A percentile compares a stretch with the other conserved stretches of the same genome.
These are phyloP conservation scores for Pogoniulus pusillus DNA, from an alignment of 2,797 vertebrate genomes.

Conservation along the genomic window DNA sequence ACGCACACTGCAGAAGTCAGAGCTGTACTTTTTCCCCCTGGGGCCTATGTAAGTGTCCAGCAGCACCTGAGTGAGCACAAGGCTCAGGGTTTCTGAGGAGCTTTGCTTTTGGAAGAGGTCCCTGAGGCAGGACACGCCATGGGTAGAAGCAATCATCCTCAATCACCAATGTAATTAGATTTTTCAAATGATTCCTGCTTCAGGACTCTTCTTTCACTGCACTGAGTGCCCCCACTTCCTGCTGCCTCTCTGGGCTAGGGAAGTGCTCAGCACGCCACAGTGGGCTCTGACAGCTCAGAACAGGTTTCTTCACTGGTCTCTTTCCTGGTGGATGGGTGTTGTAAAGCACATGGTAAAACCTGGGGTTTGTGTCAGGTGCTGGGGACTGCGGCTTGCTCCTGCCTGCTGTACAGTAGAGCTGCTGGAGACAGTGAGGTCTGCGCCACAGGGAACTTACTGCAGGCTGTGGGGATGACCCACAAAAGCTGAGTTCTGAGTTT, in stretches of 20 bases:
- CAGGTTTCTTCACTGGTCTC: neutral
- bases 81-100: neutral
- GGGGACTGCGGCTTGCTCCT: accelerated
- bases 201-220: accelerated
- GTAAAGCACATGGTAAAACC: neutral
- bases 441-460: neutral
- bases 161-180: neutral
- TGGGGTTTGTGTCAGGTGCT: neutral
- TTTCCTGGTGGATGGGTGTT: neutral
- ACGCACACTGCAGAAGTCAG: neutral
- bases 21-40: neutral
- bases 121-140: neutral
- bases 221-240: neutral
- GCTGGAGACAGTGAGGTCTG: neutral
- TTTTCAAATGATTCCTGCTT: neutral
- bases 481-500: neutral
- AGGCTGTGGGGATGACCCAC: neutral
- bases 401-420: neutral
- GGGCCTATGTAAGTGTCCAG: neutral
- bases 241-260: neutral
- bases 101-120: neutral
- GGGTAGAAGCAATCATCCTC: neutral
- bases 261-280: neutral
- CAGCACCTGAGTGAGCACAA: neutral
- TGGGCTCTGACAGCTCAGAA: neutral